Base-by-base conservation (phyloP, 2,113 vertebrate species). In the Lathamus discolor region DNA sequence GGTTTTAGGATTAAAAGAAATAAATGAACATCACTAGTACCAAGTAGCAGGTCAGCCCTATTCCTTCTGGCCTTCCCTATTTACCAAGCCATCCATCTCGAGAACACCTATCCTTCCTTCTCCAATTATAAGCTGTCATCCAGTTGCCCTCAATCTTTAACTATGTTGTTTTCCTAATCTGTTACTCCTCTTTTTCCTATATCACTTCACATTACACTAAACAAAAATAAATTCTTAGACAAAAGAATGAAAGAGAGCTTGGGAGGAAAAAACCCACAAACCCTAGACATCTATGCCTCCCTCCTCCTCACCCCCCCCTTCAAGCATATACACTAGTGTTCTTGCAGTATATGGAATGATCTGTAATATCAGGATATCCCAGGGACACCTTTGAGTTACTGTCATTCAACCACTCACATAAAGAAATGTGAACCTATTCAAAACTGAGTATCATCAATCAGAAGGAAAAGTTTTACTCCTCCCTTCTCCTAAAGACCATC, bases 271-370 rank as follows among this genome's bases (percentile, higher is more conserved):
- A 61, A n/a, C 6, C 2, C 7, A 69, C 11, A 80, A 74, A 35
- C 4, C 17, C 23, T 46, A 73, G 49, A 66, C 20, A 48, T 64
- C 0, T 0, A 79, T 59, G 59, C 7, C 13, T 33, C 2, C 12
- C 13, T 29, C 15, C 15, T 25, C 48, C 76, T 88, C 33, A 73
- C 12, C 17, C 19, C 14, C 13, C 13, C 17, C 48, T 76, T 88
- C 33, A 73, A 27, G 17, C 20, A 61, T 4, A 80, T 28, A 39
- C 1, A 3, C 11, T 14, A 31, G 8, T n/a, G 10, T 59, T 83
- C 18, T 49, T 86, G 37, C 6, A 39, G n/a, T 64, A 29, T 29
- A 27, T 6, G 4, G 41, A 85, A 48, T 17, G 15, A 75, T 23
- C 46, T 64, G 18, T 11, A 46, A 22, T 39, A 92, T 16, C 27